Evolutionary conservation across 2,113 vertebrate species (phyloP), one percentile per base, ranked within the genome.

Genomic region (Scalopus aquaticus): DNA sequence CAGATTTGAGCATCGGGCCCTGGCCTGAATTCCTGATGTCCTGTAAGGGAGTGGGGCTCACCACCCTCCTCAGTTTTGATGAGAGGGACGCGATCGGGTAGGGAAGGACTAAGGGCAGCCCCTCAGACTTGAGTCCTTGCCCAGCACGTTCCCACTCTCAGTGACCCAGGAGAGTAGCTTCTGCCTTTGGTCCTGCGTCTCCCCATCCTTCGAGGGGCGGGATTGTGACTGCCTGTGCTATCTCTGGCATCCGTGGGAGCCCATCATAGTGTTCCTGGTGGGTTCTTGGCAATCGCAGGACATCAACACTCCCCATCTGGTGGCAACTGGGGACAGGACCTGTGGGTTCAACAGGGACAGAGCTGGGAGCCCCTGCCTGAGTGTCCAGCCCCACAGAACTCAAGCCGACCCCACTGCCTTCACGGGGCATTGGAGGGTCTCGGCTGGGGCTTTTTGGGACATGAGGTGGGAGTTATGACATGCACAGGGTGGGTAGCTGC

Each of bases 161-260:
- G 78, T 4, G 20, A 9, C 42, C 30, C 0, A 0, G 46, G 46
- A 22, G 37, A 16, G 30, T 2, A 1, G 16, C 12, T 6, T n/a
- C 22, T 6, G 54, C 64, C 42, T 35, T 1, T 1, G 13, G 72
- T 30, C 30, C 39, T 16, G 17, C 0, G 4, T 24, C 9, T 30
- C 35, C 42, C 35, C 0, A 0, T 28, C 16, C 28, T 32, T 11
- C 32, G 49, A 9, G 1, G 4, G 10, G 16, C 0, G 0, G 3
- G n/a, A 42, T 58, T 24, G 24, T 11, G 44, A 35, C 54, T 19
- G 11, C 22, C 46, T 15, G 37, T 3, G 3, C 67, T 11, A 26
- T 39, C 39, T 64, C 39, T 39, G 32, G 56, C 46, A n/a, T 7
- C 37, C 0, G 8, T 1, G 1, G 72, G 88, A 37, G 11, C 72